These are phyloP conservation scores for Clinocottus analis DNA, from an alignment of 2,113 vertebrate genomes.

Conservation along the genomic window DNA sequence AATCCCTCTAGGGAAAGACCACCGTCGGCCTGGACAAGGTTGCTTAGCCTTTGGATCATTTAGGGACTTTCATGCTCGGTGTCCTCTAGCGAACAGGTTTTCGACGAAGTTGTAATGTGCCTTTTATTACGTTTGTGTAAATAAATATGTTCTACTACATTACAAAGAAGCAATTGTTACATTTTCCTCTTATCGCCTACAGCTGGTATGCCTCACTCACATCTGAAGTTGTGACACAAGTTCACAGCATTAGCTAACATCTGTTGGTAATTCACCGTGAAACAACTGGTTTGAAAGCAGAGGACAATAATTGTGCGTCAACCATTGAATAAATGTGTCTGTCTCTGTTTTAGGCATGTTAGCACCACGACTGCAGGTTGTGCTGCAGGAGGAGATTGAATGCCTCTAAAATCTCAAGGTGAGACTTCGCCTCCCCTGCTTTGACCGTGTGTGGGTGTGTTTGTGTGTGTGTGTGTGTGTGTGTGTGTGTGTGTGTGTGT, in stretches of 20 bases:
- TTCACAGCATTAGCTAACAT: neutral
- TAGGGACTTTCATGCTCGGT: conserved; percentile 9
- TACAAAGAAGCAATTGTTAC: neutral
- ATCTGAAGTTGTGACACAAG: neutral
- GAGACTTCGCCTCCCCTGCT: conserved; percentile 41
- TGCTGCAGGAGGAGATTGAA: conserved; percentile 75
- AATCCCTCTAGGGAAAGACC: conserved; percentile 2
- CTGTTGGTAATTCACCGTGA: neutral
- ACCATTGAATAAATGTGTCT: conserved; percentile 6
- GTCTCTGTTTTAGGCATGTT: conserved; percentile 42
- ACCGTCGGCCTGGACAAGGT: neutral
- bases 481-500: conserved; percentile 26
- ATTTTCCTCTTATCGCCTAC: neutral
- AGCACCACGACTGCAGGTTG: conserved; percentile 53
- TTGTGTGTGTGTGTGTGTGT: conserved; percentile 5
- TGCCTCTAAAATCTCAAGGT: conserved; percentile 79
- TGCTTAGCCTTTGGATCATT: conserved; percentile 12
- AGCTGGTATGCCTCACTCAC: neutral
- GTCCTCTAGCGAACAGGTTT: conserved; percentile 38
- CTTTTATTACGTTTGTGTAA: neutral
- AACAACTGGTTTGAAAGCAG: neutral
- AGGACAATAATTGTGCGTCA: no score
- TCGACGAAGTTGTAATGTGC: conserved; percentile 2
- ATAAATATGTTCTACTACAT: neutral
- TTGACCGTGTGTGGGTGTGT: conserved; percentile 26